Percentiles rank a stretch among this genome's conserved stretches.
Conservation (phyloP, 2,888 invertebrate genomes). For the Ernsta delagoae region DNA sequence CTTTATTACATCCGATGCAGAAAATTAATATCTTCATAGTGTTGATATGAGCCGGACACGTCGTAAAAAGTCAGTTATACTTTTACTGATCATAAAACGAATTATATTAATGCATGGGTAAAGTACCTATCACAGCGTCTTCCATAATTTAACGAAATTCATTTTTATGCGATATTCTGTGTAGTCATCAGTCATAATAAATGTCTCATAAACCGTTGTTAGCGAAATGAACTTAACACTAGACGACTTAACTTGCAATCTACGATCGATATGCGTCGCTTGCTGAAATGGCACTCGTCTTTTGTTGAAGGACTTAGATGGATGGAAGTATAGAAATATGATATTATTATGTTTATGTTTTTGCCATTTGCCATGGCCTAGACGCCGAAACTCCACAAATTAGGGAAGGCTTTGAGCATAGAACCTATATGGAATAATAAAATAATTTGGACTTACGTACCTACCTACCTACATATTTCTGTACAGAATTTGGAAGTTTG, state of each 20-base stretch:
- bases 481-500: no score
- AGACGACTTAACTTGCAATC: slow-evolving; percentile 2
- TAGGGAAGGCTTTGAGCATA: no score
- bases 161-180: slow-evolving; percentile 28
- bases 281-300: neutral
- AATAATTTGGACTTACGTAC: no score
- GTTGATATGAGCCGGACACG: slow-evolving; percentile 53
- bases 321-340: neutral
- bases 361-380: no score
- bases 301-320: neutral
- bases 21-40: slow-evolving; percentile 60
- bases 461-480: no score
- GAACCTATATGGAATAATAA: no score
- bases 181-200: slow-evolving; percentile 30
- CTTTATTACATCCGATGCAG: slow-evolving; percentile 38
- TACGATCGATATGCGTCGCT: neutral
- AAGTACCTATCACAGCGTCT: slow-evolving; percentile 43
- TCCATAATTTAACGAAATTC: slow-evolving; percentile 33
- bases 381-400: no score
- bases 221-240: slow-evolving; percentile 23
- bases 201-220: slow-evolving; percentile 27
- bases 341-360: no score
- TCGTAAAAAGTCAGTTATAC: slow-evolving; percentile 68
- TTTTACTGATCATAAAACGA: slow-evolving; percentile 65
- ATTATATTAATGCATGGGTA: slow-evolving; percentile 60